Evolutionary conservation across 1,140 invertebrate genomes (phyloP).

Genomic region (Lutraria rhynchaena): DNA sequence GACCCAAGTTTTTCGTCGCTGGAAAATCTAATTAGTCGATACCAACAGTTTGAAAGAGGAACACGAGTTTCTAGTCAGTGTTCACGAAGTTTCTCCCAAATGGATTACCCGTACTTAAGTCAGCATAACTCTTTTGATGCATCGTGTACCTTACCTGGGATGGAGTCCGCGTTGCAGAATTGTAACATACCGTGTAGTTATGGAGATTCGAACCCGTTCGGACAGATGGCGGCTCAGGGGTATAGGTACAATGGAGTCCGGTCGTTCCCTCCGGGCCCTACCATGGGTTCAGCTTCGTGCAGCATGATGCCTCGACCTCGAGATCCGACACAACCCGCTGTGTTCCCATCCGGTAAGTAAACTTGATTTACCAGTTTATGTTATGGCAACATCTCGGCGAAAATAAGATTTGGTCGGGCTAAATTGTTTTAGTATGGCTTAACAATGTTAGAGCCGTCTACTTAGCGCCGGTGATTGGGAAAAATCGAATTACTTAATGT

Average conservation of each 20-base stretch:
- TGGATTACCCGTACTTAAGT: conserved; percentile 71
- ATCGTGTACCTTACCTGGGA: conserved; percentile 84
- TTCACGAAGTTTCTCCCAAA: conserved; percentile 43
- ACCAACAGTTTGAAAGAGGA: conserved; percentile 43
- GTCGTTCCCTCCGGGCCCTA: conserved; percentile 73
- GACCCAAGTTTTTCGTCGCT: conserved; percentile 57
- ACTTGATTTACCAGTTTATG: conserved; percentile 75
- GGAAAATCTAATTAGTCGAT: conserved; percentile 59
- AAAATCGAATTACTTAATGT: conserved; percentile 79
- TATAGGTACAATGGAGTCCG: conserved; percentile 78
- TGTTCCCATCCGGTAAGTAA: conserved; percentile 79
- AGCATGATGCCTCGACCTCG: conserved; percentile 77
- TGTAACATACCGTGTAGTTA: conserved; percentile 89
- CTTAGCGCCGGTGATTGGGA: conserved; percentile 71
- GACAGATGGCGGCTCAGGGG: conserved; percentile 89
- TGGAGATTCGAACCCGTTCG: conserved; percentile 92
- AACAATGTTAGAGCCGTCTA: conserved; percentile 76
- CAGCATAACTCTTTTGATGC: conserved; percentile 71
- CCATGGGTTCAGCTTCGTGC: conserved; percentile 74
- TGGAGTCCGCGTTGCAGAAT: conserved; percentile 85
- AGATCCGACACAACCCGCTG: conserved; percentile 77
- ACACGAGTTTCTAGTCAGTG: conserved; percentile 38
- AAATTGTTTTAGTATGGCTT: conserved; percentile 79
- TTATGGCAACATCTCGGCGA: conserved; percentile 67
- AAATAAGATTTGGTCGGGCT: conserved; percentile 80